Evolutionary conservation across 2,888 invertebrate species (phyloP).

Genomic region (Cylindroiulus punctatus): DNA sequence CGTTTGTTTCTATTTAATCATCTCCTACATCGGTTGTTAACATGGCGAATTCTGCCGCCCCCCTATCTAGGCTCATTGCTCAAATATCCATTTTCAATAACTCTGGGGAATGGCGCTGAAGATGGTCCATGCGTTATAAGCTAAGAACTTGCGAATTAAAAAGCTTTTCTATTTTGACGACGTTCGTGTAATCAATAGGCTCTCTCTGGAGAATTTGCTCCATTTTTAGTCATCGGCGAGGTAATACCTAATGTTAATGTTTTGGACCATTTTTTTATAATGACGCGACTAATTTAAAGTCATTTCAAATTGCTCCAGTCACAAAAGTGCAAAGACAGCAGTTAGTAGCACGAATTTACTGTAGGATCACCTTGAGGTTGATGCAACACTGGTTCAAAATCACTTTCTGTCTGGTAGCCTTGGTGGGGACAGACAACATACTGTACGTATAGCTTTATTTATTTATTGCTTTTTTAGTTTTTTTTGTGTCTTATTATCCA

Average conservation of each 20-base stretch:
- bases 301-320: neutral
- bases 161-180: neutral
- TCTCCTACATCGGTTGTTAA: neutral
- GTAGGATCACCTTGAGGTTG: too few relatives aligned
- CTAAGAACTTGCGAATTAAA: neutral
- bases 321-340: neutral
- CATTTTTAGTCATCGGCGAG: neutral
- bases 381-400: too few relatives aligned
- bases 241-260: neutral
- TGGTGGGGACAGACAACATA: too few relatives aligned
- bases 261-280: neutral
- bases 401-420: too few relatives aligned
- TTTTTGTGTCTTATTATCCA: too few relatives aligned
- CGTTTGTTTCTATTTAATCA: neutral
- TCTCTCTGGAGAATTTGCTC: neutral
- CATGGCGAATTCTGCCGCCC: neutral
- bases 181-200: neutral
- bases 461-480: too few relatives aligned
- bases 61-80: conserved; percentile 7
- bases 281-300: neutral
- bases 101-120: neutral
- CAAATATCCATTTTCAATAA: conserved; percentile 1
- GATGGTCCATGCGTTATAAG: neutral
- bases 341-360: neutral
- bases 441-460: too few relatives aligned